Base-by-base conservation (phyloP, 2,113 vertebrate genomes). In the Chrysemys picta region DNA sequence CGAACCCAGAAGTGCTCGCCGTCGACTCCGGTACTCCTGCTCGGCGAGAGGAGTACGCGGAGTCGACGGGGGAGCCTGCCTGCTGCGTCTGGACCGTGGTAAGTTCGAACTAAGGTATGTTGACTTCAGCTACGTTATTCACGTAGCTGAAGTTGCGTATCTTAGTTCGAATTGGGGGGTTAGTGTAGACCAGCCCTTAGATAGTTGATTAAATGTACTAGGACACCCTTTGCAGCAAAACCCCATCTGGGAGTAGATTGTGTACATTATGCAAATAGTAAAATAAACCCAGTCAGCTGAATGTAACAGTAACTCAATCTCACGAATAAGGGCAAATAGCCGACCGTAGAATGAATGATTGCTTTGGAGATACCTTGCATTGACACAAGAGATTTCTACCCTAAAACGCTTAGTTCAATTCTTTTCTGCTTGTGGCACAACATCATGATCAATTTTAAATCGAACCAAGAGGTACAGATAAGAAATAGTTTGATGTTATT, bases 211-310 rank as follows among this genome's bases (percentile, higher is more conserved):
- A 65, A 83, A 84, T 94, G 21, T 62, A 29, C 5, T 14, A 38
- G 59, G 52, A 56, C 11, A 17, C 21, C 29, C 0, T 86, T 81
- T 47, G 75, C 84, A 57, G 42, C 21, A 85, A 80, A 45, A 25
- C 87, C 87, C 29, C 16, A 6, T 85, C 83, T 82, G n/a, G 90
- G 90, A 80, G 27, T 78, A 11, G 6, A 22, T 65, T 82, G 27
- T 94, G 89, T 10, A 80, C 42, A 49, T 65, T 0, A 0, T 80
- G 56, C 52, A 62, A 52, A 11, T 78, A 45, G 80, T 35, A 72
- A 95, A 95, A 94, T 50, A 89, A 95, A 49, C 88, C 62, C 79
- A 82, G 84, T 16, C 14, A 93, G 62, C 59, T 84, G n/a, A 79
- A 85, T 82, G 93, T 86, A 84, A 10, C 0, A 11, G 24, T 85